These are phyloP conservation scores for Nebria ingens DNA, from an alignment of 1,140 invertebrate species.

Conservation along the genomic window DNA sequence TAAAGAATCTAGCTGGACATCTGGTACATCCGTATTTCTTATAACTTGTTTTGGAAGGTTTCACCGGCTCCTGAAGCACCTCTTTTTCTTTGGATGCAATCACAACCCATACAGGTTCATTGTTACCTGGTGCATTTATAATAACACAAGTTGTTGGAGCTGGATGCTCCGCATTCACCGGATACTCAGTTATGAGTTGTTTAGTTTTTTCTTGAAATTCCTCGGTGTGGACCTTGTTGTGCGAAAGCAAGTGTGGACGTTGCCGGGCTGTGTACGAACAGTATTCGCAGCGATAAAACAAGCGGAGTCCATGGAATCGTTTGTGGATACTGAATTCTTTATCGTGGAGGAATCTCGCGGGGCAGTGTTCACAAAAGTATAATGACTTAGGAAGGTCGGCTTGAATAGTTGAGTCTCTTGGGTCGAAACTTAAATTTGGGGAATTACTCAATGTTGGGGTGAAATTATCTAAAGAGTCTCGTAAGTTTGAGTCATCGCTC, in stretches of 20 bases:
- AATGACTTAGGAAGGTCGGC: constrained; percentile 30
- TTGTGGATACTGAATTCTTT: constrained; percentile 56
- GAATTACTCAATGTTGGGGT: constrained; percentile 21
- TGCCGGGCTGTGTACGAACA: constrained; percentile 71
- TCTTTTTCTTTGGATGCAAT: constrained; percentile 23
- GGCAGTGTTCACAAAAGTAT: constrained; percentile 58
- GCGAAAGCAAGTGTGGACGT: constrained; percentile 55
- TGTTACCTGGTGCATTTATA: constrained; percentile 25
- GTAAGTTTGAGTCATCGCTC: constrained; percentile 12
- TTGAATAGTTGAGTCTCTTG: constrained; percentile 4
- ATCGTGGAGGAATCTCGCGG: constrained; percentile 56
- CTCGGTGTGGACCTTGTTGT: constrained; percentile 65
- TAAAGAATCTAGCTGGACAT: constrained; percentile 59
- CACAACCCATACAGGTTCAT: constrained; percentile 36
- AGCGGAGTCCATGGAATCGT: constrained; percentile 49
- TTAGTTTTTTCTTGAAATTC: constrained; percentile 74
- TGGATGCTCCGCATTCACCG: constrained; percentile 47
- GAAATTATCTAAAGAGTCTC: constrained; percentile 23
- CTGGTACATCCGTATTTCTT: constrained; percentile 39
- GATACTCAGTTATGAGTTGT: constrained; percentile 54
- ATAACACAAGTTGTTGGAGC: constrained; percentile 50
- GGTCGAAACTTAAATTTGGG: constrained; percentile 18
- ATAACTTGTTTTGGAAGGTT: not conserved
- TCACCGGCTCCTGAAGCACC: constrained; percentile 6
- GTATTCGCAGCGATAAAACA: constrained; percentile 56